Evolutionary conservation across 2,888 invertebrate genomes (phyloP), one percentile per base, ranked within the genome.

Genomic region (Ceramica pisi): DNA sequence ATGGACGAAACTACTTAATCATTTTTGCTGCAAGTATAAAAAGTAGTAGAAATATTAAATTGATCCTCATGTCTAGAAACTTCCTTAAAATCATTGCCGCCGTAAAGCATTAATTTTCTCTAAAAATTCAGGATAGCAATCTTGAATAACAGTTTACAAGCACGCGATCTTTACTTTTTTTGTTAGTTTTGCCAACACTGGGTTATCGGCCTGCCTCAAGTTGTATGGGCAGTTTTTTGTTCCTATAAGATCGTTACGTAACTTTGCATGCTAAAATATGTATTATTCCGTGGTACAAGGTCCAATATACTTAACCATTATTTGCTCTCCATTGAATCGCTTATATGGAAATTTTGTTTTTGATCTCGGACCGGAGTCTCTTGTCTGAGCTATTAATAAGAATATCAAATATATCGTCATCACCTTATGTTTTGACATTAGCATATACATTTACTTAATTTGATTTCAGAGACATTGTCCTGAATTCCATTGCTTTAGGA

Each of bases 171-270:
- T 67, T 44, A n/a, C 38, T 81, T 83, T 86, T 86, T 87, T 86
- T 84, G 76, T 80, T 66, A 51, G 46, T 77, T 71, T 67, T 82
- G 81, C 82, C 78, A 72, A 85, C 82, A 83, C 65, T 80, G 64
- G 88, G 88, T 86, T 87, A 88, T 87, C 84, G 88, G 72, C 84
- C 77, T 79, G 78, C 65, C 70, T 59, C 41, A 63, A 70, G 71
- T 72, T 70, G 76, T 75, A 53, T 71, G 78, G 75, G 53, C 75
- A 81, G 78, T 82, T 86, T 81, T 83, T 84, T 79, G 69, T 67
- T 53, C 31, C 68, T 63, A 53, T 46, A 31, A 44, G 35, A 71
- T 72, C 50, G 66, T 81, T 81, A 79, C 67, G 71, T 81, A 82
- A 78, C 62, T 69, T 66, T 38, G 73, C 61, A 67, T 61, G 68